Conservation (phyloP, 2,888 invertebrate species). For the Molorchus minor region DNA sequence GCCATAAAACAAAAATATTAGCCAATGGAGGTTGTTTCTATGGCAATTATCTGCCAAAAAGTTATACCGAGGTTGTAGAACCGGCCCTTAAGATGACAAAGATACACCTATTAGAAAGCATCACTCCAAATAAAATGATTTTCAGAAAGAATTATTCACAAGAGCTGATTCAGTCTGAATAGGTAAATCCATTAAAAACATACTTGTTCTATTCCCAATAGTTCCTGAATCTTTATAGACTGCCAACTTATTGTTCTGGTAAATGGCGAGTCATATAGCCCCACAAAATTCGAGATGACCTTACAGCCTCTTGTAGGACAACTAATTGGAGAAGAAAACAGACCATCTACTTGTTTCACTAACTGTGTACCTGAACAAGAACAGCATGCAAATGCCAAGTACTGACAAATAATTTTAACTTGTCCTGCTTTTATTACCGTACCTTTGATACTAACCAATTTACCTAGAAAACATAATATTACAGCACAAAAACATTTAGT, state of each 20-base stretch:
- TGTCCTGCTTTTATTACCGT: slow-evolving; percentile 85
- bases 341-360: slow-evolving; percentile 71
- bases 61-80: too few relatives aligned
- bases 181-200: slow-evolving; percentile 13
- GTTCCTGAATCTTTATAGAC: slow-evolving; percentile 84
- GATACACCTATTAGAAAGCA: too few relatives aligned
- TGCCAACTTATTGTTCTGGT: slow-evolving; percentile 83
- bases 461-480: slow-evolving; percentile 64
- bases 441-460: slow-evolving; percentile 82
- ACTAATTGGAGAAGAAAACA: slow-evolving; percentile 68
- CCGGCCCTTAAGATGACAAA: too few relatives aligned
- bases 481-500: slow-evolving; percentile 9
- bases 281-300: slow-evolving; percentile 70
- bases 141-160: too few relatives aligned
- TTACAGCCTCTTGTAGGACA: slow-evolving; percentile 68
- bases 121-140: too few relatives aligned
- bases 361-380: slow-evolving; percentile 74
- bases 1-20: too few relatives aligned
- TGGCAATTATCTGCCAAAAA: too few relatives aligned
- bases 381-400: slow-evolving; percentile 81
- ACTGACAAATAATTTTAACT: slow-evolving; percentile 76
- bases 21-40: too few relatives aligned
- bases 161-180: too few relatives aligned
- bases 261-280: slow-evolving; percentile 71
- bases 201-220: slow-evolving; percentile 74